Evolutionary conservation across 2,797 vertebrate species (phyloP), one percentile per base, ranked within the genome.

Genomic region (Aphelocoma californica): DNA sequence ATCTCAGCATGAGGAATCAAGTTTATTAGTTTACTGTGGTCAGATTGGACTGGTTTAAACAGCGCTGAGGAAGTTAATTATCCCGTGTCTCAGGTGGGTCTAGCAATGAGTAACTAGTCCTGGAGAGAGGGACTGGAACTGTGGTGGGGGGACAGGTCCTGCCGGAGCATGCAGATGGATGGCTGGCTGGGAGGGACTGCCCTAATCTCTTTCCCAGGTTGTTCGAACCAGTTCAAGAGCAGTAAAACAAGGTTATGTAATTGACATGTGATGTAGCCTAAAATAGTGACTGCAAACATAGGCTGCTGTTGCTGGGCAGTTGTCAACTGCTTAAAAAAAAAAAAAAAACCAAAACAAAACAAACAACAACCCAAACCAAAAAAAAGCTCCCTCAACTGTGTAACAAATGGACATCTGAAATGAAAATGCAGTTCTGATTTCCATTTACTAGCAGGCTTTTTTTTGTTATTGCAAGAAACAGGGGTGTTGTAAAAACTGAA

Each of bases 171-270:
- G 95, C 14, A 86, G 96, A 80, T 50, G 91, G 96, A 74, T 50
- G 91, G 91, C 67, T 13, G 62, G 92, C 97, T 90, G 96, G 90
- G 94, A 86, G 94, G 96, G 95, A 93, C 97, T 78, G 97, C 97
- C 95, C 94, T 97, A 95, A 98, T 98, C 98, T 98, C 96, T 98
- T 99, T 99, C 98, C 98, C 99, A 99, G 99, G 98, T 99, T 98
- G 99, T 98, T 99, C 97, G 97, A 98, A 99, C 99, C 98, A 99
- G 98, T 99, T 99, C 99, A 98, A 98, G 98, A 99, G 99, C 99
- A 99, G 99, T 99, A 98, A 99, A 99, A 99, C 99, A 98, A 98
- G 99, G 99, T 99, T 99, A 99, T 99, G 98, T 99, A 99, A 99
- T 98, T 98, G 98, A 98, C 99, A 99, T 98, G 98, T 99, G 99